phyloP scores from a whole-genome alignment of 2,797 vertebrate genomes.

The Tachyglossus aculeatus region DNA sequence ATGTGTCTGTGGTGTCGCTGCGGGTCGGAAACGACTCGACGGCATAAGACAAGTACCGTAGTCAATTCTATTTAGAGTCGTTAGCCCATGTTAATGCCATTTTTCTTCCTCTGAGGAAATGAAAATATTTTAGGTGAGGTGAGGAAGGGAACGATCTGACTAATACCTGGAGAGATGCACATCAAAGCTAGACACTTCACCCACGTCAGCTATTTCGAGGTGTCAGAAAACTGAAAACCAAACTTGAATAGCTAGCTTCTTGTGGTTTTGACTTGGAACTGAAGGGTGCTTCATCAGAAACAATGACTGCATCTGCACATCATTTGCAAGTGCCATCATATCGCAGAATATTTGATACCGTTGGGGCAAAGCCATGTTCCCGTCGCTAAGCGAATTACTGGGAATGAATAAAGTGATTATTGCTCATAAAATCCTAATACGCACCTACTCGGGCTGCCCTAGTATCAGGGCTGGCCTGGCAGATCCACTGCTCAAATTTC shows the following conservation, averaged over 20 bases:
- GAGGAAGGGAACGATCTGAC: slow-evolving; percentile 50
- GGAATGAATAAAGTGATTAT: slow-evolving; percentile 26
- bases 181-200: slow-evolving; percentile 33
- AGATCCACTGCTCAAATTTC: no score
- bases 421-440: slow-evolving; percentile 28
- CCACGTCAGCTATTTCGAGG: slow-evolving; percentile 36
- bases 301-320: slow-evolving; percentile 48
- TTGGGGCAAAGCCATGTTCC: slow-evolving; percentile 37
- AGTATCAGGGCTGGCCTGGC: no score
- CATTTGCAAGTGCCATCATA: slow-evolving; percentile 46
- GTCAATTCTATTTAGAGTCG: no score
- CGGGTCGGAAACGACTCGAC: no score
- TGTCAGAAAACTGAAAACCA: slow-evolving; percentile 36
- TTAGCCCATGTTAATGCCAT: slow-evolving; percentile 47
- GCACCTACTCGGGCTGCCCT: no score
- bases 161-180: slow-evolving; percentile 49
- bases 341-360: slow-evolving; percentile 37
- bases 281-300: slow-evolving; percentile 40
- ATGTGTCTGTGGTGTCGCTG: no score
- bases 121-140: slow-evolving; percentile 63
- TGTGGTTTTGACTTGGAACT: slow-evolving; percentile 42
- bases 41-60: no score
- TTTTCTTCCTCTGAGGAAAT: slow-evolving; percentile 58
- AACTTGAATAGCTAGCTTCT: slow-evolving; percentile 39
- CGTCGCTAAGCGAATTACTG: slow-evolving; percentile 33